Percentiles rank a stretch among this genome's conserved stretches.
These are phyloP conservation scores for Odiellus spinosus DNA, from an alignment of 2,888 invertebrate genomes.

Conservation along the genomic window DNA sequence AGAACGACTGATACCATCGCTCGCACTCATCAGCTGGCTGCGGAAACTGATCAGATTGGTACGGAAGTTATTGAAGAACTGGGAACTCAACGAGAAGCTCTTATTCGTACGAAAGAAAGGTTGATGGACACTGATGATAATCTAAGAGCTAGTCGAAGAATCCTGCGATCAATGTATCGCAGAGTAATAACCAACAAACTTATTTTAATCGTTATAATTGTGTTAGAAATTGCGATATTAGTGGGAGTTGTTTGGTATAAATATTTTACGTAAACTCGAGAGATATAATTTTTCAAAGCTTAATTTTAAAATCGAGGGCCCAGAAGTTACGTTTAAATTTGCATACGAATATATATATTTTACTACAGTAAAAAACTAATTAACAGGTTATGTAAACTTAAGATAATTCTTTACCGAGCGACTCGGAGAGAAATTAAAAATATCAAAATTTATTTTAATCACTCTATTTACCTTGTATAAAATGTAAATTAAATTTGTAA, in stretches of 20 bases:
- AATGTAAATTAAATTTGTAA: no score
- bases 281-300: no score
- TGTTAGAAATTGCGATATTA: conserved; percentile 29
- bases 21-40: conserved; percentile 53
- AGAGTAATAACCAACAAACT: conserved; percentile 32
- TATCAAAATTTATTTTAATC: no score
- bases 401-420: no score
- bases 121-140: conserved; percentile 30
- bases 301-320: no score
- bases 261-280: conserved; percentile 12
- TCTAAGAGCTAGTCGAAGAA: conserved; percentile 27
- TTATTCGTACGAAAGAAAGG: conserved; percentile 44
- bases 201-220: conserved; percentile 30
- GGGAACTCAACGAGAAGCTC: conserved; percentile 54
- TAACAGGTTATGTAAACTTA: no score
- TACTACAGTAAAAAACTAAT: no score
- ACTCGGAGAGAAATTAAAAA: no score
- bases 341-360: no score
- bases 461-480: no score
- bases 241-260: conserved; percentile 30
- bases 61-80: conserved; percentile 58
- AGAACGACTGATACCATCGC: conserved; percentile 31
- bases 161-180: conserved; percentile 30
- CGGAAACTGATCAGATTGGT: conserved; percentile 64
- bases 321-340: no score